Percentiles rank a stretch among this genome's conserved stretches.
These are phyloP conservation scores for Onychomys torridus DNA, from an alignment of 2,797 vertebrate species.

Conservation along the genomic window DNA sequence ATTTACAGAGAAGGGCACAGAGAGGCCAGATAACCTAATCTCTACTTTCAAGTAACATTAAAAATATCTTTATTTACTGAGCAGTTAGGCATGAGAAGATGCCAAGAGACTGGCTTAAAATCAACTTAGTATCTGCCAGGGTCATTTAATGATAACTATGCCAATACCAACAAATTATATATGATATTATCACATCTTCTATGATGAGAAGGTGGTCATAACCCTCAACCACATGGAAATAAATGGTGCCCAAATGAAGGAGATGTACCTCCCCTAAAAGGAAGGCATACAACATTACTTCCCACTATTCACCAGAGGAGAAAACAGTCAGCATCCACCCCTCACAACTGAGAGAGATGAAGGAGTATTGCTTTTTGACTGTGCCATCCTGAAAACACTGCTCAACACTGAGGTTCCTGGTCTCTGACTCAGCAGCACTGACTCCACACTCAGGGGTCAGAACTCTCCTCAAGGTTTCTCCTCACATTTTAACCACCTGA, in stretches of 20 bases:
- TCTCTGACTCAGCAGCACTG: background rate
- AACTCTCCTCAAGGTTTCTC: background rate
- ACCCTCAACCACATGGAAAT: background rate
- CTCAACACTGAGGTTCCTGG: background rate
- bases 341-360: background rate
- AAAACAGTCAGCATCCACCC: background rate
- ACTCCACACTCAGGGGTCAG: background rate
- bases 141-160: constrained; percentile 9
- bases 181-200: background rate
- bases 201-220: background rate
- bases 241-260: background rate
- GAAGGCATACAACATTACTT: background rate
- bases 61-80: constrained; percentile 46
- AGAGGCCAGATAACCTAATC: constrained; percentile 58
- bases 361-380: background rate
- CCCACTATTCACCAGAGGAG: background rate
- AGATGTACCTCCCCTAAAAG: background rate
- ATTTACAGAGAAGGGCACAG: constrained; percentile 69
- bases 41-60: constrained; percentile 61
- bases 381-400: background rate
- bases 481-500: background rate
- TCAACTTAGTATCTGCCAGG: background rate
- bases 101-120: background rate
- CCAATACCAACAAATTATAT: background rate
- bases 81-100: constrained; percentile 39